Evolutionary conservation across 2,888 invertebrate genomes (phyloP).

Genomic region (Ryuthela nishihirai): DNA sequence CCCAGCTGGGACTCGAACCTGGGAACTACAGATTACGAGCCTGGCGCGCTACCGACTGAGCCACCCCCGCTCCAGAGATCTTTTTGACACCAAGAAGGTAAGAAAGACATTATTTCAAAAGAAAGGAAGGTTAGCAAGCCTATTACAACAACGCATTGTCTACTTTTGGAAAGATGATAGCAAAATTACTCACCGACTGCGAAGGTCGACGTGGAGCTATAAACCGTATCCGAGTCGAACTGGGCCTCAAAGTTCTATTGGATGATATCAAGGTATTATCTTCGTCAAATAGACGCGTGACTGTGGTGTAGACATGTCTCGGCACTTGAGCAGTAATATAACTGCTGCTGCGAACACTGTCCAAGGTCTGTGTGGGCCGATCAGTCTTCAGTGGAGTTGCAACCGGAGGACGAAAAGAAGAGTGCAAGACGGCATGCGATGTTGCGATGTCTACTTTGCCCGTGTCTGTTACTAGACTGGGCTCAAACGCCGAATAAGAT

Average conservation of each 20-base stretch:
- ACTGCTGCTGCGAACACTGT: constrained; percentile 5
- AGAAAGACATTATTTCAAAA: too few species aligned
- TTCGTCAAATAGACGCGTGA: constrained; percentile 8
- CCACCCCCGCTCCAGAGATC: too few species aligned
- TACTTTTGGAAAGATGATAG: too few species aligned
- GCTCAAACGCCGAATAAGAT: too few species aligned
- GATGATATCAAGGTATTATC: constrained; percentile 12
- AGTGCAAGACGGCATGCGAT: not conserved
- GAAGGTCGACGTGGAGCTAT: constrained; percentile 20
- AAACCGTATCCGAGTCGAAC: constrained; percentile 22
- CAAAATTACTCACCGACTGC: constrained; percentile 27
- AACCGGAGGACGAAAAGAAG: constrained; percentile 1
- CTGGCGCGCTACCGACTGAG: too few species aligned
- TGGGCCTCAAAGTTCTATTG: constrained; percentile 8
- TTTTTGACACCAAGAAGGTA: too few species aligned
- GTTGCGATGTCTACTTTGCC: not conserved
- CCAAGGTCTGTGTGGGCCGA: constrained; percentile 21
- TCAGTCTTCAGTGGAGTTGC: not conserved
- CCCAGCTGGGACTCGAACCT: too few species aligned
- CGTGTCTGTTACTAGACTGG: too few species aligned
- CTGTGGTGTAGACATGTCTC: constrained; percentile 4
- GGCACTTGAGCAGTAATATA: not conserved
- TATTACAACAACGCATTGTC: too few species aligned
- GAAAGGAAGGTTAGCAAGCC: too few species aligned
- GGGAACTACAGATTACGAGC: too few species aligned